These are phyloP conservation scores for Napeogenes sylphis DNA, from an alignment of 2,888 invertebrate species.

Conservation along the genomic window DNA sequence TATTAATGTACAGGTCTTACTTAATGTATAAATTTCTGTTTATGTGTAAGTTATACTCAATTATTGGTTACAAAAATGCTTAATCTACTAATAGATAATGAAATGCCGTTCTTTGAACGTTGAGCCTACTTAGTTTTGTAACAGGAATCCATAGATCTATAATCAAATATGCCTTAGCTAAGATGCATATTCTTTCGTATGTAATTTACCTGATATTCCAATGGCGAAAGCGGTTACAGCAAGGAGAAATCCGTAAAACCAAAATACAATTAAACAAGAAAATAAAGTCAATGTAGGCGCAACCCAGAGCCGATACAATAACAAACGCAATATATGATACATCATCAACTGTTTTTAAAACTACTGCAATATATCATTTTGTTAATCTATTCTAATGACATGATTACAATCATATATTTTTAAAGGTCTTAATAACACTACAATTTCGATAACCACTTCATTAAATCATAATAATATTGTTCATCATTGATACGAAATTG, in stretches of 20 bases:
- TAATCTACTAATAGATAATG: too few relatives aligned
- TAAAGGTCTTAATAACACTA: background rate
- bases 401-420: background rate
- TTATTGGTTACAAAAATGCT: too few relatives aligned
- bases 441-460: too few relatives aligned
- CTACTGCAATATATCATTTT: constrained; percentile 18
- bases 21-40: too few relatives aligned
- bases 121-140: too few relatives aligned
- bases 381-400: background rate
- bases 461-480: too few relatives aligned
- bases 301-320: constrained; percentile 86
- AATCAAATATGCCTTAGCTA: background rate
- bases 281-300: constrained; percentile 85
- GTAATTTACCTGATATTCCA: constrained; percentile 82
- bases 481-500: too few relatives aligned
- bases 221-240: constrained; percentile 83
- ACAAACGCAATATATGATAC: constrained; percentile 69
- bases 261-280: constrained; percentile 86
- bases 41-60: too few relatives aligned
- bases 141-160: background rate
- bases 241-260: constrained; percentile 87
- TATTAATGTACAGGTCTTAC: too few relatives aligned
- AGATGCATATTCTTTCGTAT: background rate
- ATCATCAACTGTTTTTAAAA: constrained; percentile 35
- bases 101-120: too few relatives aligned